Conservation (phyloP, 2,888 invertebrate species). For the Uloborus plumipes region DNA sequence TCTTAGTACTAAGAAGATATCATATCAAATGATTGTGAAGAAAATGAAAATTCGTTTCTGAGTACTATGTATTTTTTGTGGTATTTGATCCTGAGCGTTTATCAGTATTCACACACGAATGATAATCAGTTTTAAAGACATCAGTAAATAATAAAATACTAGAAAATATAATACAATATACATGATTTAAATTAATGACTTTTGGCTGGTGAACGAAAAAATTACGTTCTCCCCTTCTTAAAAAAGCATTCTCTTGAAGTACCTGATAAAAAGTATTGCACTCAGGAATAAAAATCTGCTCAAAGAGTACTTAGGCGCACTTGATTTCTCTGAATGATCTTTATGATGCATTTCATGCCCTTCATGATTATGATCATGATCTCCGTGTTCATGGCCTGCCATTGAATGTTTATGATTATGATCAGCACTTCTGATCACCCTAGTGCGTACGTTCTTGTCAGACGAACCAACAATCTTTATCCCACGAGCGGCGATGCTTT, state of each 20-base stretch:
- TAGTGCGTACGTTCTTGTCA: background rate
- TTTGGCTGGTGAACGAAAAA: conserved; percentile 9
- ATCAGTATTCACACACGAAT: no score
- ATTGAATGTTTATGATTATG: conserved; percentile 17
- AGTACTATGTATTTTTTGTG: no score
- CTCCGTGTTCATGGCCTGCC: conserved; percentile 11
- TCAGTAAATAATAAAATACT: background rate
- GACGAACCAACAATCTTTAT: conserved; percentile 11
- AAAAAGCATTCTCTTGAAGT: background rate
- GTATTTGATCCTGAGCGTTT: no score
- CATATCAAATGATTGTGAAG: no score
- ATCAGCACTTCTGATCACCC: conserved; percentile 25
- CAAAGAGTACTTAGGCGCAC: background rate
- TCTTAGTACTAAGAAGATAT: no score
- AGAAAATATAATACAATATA: conserved; percentile 26
- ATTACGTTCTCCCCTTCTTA: background rate
- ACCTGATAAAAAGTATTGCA: conserved; percentile 1
- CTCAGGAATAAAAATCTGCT: no score
- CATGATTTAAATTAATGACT: conserved; percentile 29
- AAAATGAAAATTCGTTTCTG: no score
- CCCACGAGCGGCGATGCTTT: conserved; percentile 12
- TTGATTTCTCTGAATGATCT: background rate
- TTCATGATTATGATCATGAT: conserved; percentile 25
- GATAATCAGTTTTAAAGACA: no score
- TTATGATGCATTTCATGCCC: conserved; percentile 23